A percentile compares a stretch with the other conserved stretches of the same genome.
phyloP scores from a whole-genome alignment of 2,797 vertebrate species.

The Gila robusta region DNA sequence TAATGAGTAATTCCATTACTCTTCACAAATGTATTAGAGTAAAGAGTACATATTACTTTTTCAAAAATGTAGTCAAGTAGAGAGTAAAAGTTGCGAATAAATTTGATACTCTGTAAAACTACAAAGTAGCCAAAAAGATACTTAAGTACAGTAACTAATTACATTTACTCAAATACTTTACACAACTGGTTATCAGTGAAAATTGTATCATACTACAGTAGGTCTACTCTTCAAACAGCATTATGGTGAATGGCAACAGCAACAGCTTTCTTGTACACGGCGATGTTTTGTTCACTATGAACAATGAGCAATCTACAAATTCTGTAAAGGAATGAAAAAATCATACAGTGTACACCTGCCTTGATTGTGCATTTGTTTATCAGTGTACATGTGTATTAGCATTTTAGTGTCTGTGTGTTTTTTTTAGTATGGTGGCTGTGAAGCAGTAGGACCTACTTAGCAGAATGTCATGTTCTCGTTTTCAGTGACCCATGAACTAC shows the following conservation, averaged over 20 bases:
- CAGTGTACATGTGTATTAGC: neutral
- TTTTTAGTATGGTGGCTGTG: conserved; percentile 22
- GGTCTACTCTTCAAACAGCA: neutral
- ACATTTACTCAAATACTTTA: too few species aligned
- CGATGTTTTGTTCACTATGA: neutral
- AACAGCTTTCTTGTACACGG: neutral
- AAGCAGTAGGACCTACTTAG: conserved; percentile 30
- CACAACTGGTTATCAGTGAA: neutral
- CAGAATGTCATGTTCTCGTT: conserved; percentile 33
- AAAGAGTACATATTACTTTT: too few species aligned
- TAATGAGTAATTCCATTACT: too few species aligned
- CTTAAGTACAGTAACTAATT: too few species aligned
- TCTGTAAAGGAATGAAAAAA: neutral
- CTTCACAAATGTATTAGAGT: too few species aligned
- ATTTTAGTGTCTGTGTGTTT: conserved; percentile 23
- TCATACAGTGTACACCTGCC: neutral
- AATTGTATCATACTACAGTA: neutral
- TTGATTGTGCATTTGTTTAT: neutral
- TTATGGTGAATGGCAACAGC: neutral
- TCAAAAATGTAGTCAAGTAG: too few species aligned
- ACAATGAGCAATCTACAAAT: neutral
- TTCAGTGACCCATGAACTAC: conserved; percentile 33
- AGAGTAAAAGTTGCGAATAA: too few species aligned
- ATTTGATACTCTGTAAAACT: too few species aligned
- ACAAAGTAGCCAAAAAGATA: too few species aligned